Percentiles rank a stretch among this genome's conserved stretches.
Conservation (phyloP, 2,113 vertebrate species). For the Ictalurus furcatus region DNA sequence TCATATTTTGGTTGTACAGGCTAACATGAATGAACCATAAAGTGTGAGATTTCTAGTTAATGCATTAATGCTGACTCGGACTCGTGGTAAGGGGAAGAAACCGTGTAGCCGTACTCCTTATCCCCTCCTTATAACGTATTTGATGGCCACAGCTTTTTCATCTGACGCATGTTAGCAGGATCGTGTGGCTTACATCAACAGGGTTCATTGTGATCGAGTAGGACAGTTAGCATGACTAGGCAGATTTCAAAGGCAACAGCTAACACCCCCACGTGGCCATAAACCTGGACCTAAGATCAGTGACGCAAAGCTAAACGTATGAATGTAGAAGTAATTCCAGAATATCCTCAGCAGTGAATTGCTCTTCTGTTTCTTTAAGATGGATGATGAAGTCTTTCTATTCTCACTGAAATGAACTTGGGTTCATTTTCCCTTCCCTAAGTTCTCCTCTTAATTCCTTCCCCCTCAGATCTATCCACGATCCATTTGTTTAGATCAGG, state of each 20-base stretch:
- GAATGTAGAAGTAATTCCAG: background rate
- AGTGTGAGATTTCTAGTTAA: background rate
- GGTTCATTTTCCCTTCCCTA: background rate
- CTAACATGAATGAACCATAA: background rate
- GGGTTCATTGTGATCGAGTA: background rate
- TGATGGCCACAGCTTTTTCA: background rate
- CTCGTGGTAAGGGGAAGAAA: background rate
- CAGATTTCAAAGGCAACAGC: background rate
- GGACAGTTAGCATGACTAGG: too few relatives aligned
- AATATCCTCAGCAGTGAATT: background rate
- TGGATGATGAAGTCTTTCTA: background rate
- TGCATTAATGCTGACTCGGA: background rate
- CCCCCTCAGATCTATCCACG: background rate
- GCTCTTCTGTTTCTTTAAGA: background rate
- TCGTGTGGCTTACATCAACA: background rate
- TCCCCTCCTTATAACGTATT: background rate
- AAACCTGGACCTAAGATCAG: background rate
- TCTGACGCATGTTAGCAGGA: background rate
- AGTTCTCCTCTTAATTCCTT: background rate
- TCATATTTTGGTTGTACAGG: background rate
- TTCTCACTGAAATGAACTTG: background rate
- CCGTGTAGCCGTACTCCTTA: background rate
- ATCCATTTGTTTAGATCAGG: background rate
- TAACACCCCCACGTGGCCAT: background rate
- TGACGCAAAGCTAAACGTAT: background rate